Base-by-base conservation (phyloP, 2,113 vertebrate species). In the Maylandia zebra region DNA sequence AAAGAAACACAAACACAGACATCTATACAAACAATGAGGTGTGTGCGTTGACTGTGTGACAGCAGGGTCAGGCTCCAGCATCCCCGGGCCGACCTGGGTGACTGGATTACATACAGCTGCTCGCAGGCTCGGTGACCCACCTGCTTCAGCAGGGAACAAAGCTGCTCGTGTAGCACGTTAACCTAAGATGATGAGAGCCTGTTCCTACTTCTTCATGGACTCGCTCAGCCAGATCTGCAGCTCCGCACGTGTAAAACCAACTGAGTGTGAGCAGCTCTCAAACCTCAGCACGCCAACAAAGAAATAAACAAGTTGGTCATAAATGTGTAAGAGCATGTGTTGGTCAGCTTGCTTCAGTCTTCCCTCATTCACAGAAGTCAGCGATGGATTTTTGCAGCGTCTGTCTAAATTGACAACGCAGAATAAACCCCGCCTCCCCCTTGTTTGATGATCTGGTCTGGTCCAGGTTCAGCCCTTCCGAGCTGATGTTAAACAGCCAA, bases 241-340 rank as follows among this genome's bases (percentile, higher is more conserved):
- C 59, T 36, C 0, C 3, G 1, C 57, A 61, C 0, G 27, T 34
- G 30, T 34, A 10, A 34, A 32, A 6, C 30, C 5, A 27, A 3
- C 13, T 1, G 61, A 64, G 17, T 17, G 27, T 1, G 32, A 66
- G 16, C 61, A 12, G 61, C 61, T 36, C 6, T 66, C 61, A 66
- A 7, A 66, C 61, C 61, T 36, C 61, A 36, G 59, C 59, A n/a
- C 10, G 30, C 59, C 59, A 64, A 36, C 16, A 64, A 19, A 64
- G n/a, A 55, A 7, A 55, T 2, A 36, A 59, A 59, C 8, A 32
- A 36, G 32, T 36, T 64, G 59, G 59, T 36, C 3, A 36, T 19
- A 19, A 64, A 19, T 36, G 59, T 64, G 7, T 27, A 2, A 2
- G 10, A 64, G 32, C 32, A 64, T 34, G 59, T 34, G 59, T 34